These are phyloP conservation scores for Lagocephalus sceleratus DNA, from an alignment of 2,797 vertebrate genomes.

Conservation along the genomic window DNA sequence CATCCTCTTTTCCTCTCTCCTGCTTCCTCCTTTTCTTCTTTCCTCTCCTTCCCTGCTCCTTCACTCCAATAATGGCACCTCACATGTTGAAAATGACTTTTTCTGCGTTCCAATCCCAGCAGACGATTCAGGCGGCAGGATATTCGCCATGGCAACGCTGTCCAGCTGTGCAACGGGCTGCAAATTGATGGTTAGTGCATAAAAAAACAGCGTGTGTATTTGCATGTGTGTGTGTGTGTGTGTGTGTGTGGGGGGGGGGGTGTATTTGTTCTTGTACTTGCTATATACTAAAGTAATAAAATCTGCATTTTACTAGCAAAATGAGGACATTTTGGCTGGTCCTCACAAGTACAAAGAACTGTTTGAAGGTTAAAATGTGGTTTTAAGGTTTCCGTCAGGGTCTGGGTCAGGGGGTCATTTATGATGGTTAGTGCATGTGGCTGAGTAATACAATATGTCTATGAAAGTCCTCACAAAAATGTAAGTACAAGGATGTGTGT, in stretches of 20 bases:
- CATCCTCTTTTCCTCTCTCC: conserved; percentile 11
- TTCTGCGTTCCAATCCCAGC: conserved; percentile 38
- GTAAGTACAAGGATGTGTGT: too few relatives aligned
- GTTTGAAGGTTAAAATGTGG: too few relatives aligned
- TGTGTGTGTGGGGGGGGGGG: conserved; percentile 12
- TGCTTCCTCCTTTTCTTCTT: conserved; percentile 3
- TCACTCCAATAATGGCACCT: conserved; percentile 15
- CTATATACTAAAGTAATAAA: too few relatives aligned
- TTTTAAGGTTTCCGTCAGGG: too few relatives aligned
- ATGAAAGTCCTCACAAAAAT: too few relatives aligned
- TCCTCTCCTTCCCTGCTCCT: conserved; percentile 17
- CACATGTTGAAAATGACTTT: conserved; percentile 34
- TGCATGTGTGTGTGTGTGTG: conserved; percentile 14
- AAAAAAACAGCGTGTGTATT: conserved; percentile 26
- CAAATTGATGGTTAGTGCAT: conserved; percentile 86
- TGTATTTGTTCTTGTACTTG: too few relatives aligned
- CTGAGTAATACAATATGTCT: too few relatives aligned
- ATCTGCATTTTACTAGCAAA: too few relatives aligned
- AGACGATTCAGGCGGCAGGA: conserved; percentile 96
- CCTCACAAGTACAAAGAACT: too few relatives aligned
- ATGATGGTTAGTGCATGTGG: too few relatives aligned
- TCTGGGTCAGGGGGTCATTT: too few relatives aligned
- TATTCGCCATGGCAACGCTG: conserved; percentile 94
- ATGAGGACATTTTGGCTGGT: too few relatives aligned
- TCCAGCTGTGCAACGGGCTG: conserved; percentile 94